Evolutionary conservation across 1,140 invertebrate species (phyloP), one percentile per base, ranked within the genome.

Genomic region (Rhizoglyphus robini): DNA sequence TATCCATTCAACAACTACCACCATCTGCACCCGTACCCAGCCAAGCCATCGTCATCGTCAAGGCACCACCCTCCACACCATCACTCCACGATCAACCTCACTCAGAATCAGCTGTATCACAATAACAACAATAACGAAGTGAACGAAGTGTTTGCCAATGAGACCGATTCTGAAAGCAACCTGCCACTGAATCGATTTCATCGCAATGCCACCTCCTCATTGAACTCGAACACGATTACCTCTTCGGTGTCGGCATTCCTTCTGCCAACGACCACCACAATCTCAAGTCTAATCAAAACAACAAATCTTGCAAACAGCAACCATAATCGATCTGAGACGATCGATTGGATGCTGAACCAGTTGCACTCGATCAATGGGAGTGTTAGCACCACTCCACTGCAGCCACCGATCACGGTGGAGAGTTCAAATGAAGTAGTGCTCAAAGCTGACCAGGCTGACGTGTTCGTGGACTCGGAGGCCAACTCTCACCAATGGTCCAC

Each of bases 401-500:
- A 41, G 18, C 36, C 8, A 41, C 36, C 36, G 18, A 11, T 11
- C 8, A 41, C 18, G 36, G 18, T 41, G 8, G 18, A 41, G 36
- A 41, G 36, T 41, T 41, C 8, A 41, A 11, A 8, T 8, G 36
- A 41, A 41, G n/a, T n/a, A n/a, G n/a, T n/a, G n/a, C n/a, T n/a
- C n/a, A n/a, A n/a, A n/a, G n/a, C n/a, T n/a, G n/a, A n/a, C n/a
- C n/a, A n/a, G n/a, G n/a, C n/a, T n/a, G 41, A 46, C 23, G 41
- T 46, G 41, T 46, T 46, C 23, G 41, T 15, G 15, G 41, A 23
- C 41, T 46, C 41, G 41, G 41, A 46, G n/a, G 31, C 13, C 3
- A 48, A 15, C 30, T 68, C 66, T 23, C 38, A 41, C 11, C 78
- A 77, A 74, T 75, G 75, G 63, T 71, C 80, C 31, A 72, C 77